These are phyloP conservation scores for Urocitellus parryii DNA, from an alignment of 2,113 vertebrate genomes.

Conservation along the genomic window DNA sequence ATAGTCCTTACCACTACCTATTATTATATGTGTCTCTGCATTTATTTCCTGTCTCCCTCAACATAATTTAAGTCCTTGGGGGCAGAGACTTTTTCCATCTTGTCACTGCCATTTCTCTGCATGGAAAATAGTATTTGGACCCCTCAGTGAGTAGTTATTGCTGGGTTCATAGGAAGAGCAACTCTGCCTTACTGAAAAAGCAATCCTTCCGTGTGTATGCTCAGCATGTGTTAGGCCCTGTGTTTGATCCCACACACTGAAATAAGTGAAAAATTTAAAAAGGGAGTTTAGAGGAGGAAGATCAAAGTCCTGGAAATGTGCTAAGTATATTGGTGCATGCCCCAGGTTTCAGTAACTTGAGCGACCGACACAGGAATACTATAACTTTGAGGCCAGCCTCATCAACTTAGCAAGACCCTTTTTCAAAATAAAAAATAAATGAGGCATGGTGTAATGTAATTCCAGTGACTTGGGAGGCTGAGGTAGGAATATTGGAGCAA, in stretches of 20 bases:
- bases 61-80: not conserved
- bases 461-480: no score
- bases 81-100: not conserved
- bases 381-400: no score
- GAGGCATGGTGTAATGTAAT: no score
- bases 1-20: not conserved
- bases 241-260: not conserved
- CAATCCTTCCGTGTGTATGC: not conserved
- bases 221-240: not conserved
- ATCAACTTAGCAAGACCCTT: no score
- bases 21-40: not conserved
- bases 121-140: not conserved
- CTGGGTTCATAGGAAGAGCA: not conserved
- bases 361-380: no score
- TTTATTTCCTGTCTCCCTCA: not conserved
- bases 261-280: not conserved
- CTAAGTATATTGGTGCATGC: no score
- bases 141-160: not conserved
- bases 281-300: not conserved
- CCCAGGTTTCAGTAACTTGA: no score
- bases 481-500: no score
- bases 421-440: no score
- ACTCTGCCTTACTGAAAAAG: not conserved
- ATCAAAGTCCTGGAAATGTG: not conserved
- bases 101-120: not conserved